Evolutionary conservation across 2,113 vertebrate genomes (phyloP).

Genomic region (Epinephelus lanceolatus): DNA sequence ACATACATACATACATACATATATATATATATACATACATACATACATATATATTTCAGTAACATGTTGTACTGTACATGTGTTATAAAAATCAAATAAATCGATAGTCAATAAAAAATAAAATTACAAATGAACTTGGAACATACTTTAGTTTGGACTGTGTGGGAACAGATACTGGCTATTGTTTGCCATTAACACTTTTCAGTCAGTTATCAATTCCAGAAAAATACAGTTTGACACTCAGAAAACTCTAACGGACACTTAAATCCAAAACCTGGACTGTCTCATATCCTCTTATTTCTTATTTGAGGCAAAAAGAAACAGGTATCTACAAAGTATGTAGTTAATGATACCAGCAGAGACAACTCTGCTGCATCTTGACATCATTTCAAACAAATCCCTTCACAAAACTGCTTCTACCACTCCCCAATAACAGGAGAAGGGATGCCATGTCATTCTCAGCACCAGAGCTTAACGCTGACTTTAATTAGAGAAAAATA

Average conservation of each 20-base stretch:
- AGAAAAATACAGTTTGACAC: neutral
- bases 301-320: neutral
- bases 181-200: neutral
- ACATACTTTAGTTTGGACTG: neutral
- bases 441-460: conserved; percentile 7
- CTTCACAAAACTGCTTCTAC: conserved; percentile 1
- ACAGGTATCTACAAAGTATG: neutral
- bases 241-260: neutral
- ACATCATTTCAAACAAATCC: conserved; percentile 30
- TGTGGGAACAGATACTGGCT: neutral
- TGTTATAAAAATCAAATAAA: too few species aligned
- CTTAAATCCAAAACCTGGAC: neutral
- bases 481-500: conserved; percentile 11
- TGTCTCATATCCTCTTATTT: neutral
- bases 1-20: too few species aligned
- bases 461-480: neutral
- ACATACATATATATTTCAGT: too few species aligned
- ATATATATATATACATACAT: too few species aligned
- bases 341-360: conserved; percentile 17
- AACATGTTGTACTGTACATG: too few species aligned
- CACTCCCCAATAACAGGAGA: conserved; percentile 5
- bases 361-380: conserved; percentile 6
- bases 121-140: too few species aligned
- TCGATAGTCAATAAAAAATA: too few species aligned
- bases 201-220: neutral